Percentiles rank a stretch among this genome's conserved stretches.
phyloP scores from a whole-genome alignment of 2,113 vertebrate genomes.

The Callipepla californica region DNA sequence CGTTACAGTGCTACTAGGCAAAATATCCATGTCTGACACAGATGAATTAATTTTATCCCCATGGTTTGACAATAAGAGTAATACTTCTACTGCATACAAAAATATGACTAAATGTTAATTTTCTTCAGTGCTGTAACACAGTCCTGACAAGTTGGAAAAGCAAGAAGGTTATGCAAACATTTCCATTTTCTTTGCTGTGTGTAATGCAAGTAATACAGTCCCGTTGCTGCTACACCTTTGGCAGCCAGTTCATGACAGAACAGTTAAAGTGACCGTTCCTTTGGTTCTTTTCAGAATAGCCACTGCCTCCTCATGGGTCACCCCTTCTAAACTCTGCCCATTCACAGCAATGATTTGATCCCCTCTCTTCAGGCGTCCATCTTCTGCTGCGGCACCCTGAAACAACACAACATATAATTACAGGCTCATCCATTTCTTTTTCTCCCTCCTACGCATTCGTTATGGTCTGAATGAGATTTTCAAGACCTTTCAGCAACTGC shows the following conservation, averaged over 20 bases:
- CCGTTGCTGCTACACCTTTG: neutral
- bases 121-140: neutral
- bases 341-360: slow-evolving; percentile 98
- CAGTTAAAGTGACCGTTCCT: slow-evolving; percentile 91
- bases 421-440: neutral
- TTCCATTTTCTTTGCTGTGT: neutral
- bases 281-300: slow-evolving; percentile 95
- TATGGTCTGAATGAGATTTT: neutral
- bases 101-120: slow-evolving; percentile 3
- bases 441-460: neutral
- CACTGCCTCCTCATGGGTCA: slow-evolving; percentile 96
- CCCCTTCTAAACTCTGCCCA: slow-evolving; percentile 92
- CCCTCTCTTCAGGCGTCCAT: slow-evolving; percentile 92
- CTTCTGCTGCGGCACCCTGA: slow-evolving; percentile 95
- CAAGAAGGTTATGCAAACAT: neutral
- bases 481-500: neutral
- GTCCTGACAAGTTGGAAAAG: neutral
- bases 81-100: slow-evolving; percentile 23
- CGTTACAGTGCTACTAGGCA: neutral
- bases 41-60: neutral
- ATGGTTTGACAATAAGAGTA: slow-evolving; percentile 10
- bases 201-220: neutral
- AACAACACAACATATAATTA: slow-evolving; percentile 52
- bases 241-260: slow-evolving; percentile 84
- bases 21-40: neutral